Evolutionary conservation across 2,113 vertebrate species (phyloP), one percentile per base, ranked within the genome.

Genomic region (Odocoileus virginianus): DNA sequence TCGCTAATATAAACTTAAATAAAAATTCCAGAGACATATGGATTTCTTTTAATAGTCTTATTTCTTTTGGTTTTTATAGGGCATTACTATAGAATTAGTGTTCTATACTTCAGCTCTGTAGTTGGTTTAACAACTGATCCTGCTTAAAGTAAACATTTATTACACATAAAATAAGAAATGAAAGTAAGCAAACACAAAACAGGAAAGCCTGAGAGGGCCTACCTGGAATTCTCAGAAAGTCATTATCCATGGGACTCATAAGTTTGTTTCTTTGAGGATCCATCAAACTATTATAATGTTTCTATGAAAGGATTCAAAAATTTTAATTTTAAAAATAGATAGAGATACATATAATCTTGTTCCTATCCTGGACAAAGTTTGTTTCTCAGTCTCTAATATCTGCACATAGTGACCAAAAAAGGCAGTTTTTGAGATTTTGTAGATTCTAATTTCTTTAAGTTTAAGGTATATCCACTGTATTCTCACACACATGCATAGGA

Each of bases 1-100:
- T 82, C 97, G 88, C 96, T 96, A 98, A 89, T 97, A 57, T 94
- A 98, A 96, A 97, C 96, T 94, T 94, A 98, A 97, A 98, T 98
- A 98, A 99, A 99, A 98, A 97, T 98, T 98, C 91, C 96, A 97
- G 85, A 95, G 97, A 78, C 98, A 89, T 97, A 98, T 87, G 97
- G 97, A 98, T 98, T 96, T 93, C 96, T 94, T 97, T 17, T 97
- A 97, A 97, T 89, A 88, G 90, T 45, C 95, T 95, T 97, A 74
- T 94, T 98, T 98, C 97, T 84, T 94, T 96, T 45, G 64, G 71
- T 87, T 97, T 97, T 96, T 96, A 97, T 84, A 95, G 0, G 0
- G 50, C 40, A 97, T 96, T 98, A 95, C 92, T 94, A 92, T 58
- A 88, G 91, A 97, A 98, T 97, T 98, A 97, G 85, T 93, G 93